Percentiles rank a stretch among this genome's conserved stretches.
Conservation (phyloP, 2,888 invertebrate genomes). For the Drosophila engyochracea region DNA sequence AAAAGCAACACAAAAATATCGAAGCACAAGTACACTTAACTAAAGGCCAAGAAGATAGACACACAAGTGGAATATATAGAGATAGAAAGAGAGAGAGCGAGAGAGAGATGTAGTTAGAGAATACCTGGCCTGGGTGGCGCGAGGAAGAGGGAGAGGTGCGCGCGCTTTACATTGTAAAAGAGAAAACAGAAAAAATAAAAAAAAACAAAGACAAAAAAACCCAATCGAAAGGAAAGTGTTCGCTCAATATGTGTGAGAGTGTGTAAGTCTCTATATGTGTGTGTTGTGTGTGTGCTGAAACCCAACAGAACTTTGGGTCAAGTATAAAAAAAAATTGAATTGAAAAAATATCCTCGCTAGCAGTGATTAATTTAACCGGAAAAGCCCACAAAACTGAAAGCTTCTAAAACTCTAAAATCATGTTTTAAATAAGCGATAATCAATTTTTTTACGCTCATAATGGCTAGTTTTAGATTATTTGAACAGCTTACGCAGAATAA, state of each 20-base stretch:
- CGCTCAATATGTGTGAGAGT: slow-evolving; percentile 27
- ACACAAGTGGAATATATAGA: slow-evolving; percentile 26
- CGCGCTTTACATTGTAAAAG: slow-evolving; percentile 58
- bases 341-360: slow-evolving; percentile 2
- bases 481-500: background rate
- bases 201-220: slow-evolving; percentile 19
- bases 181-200: slow-evolving; percentile 40
- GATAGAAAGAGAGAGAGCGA: background rate
- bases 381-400: background rate
- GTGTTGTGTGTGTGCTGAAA: slow-evolving; percentile 15
- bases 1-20: slow-evolving; percentile 75
- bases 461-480: background rate
- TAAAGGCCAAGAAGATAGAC: slow-evolving; percentile 70
- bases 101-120: background rate
- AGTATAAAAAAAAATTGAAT: background rate
- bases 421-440: slow-evolving; percentile 1
- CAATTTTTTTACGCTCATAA: background rate
- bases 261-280: slow-evolving; percentile 3
- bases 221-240: slow-evolving; percentile 54
- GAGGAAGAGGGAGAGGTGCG: slow-evolving; percentile 1
- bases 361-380: background rate
- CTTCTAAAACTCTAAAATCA: background rate
- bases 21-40: slow-evolving; percentile 75
- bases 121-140: slow-evolving; percentile 24
- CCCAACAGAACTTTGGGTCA: slow-evolving; percentile 52